These are phyloP conservation scores for Neosilurus hyrtlii DNA, from an alignment of 2,797 vertebrate species.

Conservation along the genomic window DNA sequence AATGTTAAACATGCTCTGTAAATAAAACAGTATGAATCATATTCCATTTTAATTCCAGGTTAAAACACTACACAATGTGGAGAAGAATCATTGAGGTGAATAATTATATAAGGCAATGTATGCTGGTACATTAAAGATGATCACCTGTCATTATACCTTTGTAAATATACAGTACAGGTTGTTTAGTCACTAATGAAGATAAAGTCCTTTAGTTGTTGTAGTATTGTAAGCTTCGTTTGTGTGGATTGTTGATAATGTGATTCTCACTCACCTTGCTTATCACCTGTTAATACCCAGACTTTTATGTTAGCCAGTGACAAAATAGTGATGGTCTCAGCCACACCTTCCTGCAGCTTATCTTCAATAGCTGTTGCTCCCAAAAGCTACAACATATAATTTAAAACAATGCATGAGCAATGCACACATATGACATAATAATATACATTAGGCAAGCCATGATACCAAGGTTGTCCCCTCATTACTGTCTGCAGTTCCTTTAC, in stretches of 20 bases:
- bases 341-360: conserved; percentile 92
- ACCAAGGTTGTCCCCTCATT: not conserved
- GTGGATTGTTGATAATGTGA: not conserved
- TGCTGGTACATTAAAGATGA: not conserved
- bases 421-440: not conserved
- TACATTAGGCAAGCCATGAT: not conserved
- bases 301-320: conserved; percentile 93
- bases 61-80: not conserved
- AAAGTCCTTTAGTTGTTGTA: not conserved
- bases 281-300: conserved; percentile 93
- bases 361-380: conserved; percentile 93
- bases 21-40: not conserved
- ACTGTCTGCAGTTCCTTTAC: not conserved
- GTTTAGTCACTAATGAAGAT: not conserved
- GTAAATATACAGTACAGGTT: not conserved
- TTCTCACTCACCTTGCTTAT: conserved; percentile 88
- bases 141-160: not conserved
- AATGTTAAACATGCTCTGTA: not conserved
- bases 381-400: conserved; percentile 68
- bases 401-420: conserved; percentile 7
- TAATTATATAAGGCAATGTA: not conserved
- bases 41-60: not conserved
- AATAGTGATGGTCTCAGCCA: conserved; percentile 89
- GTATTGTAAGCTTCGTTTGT: not conserved
- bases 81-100: not conserved